A percentile compares a stretch with the other conserved stretches of the same genome.
Evolutionary conservation across 2,797 vertebrate genomes (phyloP).

Genomic region (Valencia hispanica): DNA sequence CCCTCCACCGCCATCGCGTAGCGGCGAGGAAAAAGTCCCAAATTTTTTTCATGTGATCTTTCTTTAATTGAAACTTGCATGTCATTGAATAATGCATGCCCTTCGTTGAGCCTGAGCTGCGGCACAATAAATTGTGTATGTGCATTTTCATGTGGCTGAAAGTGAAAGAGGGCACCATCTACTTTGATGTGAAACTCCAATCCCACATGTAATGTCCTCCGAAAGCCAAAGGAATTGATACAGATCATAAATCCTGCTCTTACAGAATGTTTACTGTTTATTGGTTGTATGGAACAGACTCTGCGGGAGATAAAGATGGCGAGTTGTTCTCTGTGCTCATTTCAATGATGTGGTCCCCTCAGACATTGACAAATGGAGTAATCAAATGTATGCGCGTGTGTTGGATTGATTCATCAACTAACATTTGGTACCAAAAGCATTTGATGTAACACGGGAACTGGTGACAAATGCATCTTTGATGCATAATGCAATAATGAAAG

Average conservation of each 20-base stretch:
- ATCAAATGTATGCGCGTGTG: slow-evolving; percentile 77
- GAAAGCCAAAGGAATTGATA: slow-evolving; percentile 46
- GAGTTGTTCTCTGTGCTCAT: slow-evolving; percentile 23
- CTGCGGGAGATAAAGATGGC: slow-evolving; percentile 36
- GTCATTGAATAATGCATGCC: slow-evolving; percentile 64
- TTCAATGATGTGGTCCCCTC: slow-evolving; percentile 27
- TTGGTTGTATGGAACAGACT: slow-evolving; percentile 38
- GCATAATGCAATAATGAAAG: slow-evolving; percentile 54
- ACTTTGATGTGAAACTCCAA: slow-evolving; percentile 48
- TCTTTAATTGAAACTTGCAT: slow-evolving; percentile 60
- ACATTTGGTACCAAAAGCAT: slow-evolving; percentile 47
- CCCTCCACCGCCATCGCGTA: slow-evolving; percentile 12
- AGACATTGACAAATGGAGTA: slow-evolving; percentile 79
- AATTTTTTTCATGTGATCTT: slow-evolving; percentile 44
- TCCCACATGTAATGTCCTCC: slow-evolving; percentile 41
- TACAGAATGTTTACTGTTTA: slow-evolving; percentile 54
- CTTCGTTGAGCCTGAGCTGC: slow-evolving; percentile 21
- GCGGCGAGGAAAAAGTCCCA: slow-evolving; percentile 20
- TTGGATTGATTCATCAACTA: slow-evolving; percentile 70
- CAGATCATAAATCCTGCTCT: slow-evolving; percentile 55
- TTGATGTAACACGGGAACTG: slow-evolving; percentile 61
- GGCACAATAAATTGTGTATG: slow-evolving; percentile 22
- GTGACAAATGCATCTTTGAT: slow-evolving; percentile 57
- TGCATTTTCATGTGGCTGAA: slow-evolving; percentile 17
- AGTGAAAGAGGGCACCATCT: slow-evolving; percentile 7